phyloP scores from a whole-genome alignment of 1,140 invertebrate species.

The Papilio xuthus region DNA sequence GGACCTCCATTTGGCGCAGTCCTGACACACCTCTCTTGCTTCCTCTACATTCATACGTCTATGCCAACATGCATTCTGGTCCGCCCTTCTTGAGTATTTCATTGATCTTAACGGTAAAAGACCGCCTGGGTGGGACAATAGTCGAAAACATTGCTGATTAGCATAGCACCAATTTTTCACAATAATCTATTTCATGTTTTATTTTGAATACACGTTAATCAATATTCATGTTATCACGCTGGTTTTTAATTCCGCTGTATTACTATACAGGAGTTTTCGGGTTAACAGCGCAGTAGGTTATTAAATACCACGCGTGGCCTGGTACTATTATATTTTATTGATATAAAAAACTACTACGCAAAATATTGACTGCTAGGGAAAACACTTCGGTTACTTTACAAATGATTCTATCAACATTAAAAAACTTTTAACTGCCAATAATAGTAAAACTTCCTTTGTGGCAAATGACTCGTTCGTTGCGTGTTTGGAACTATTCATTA shows the following conservation, averaged over 20 bases:
- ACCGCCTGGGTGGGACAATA: no score
- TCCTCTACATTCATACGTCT: no score
- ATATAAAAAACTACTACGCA: neutral
- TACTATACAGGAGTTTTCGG: neutral
- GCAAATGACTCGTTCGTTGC: constrained; percentile 5
- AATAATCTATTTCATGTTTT: neutral
- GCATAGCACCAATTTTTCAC: neutral
- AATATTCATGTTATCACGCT: neutral
- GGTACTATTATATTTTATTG: constrained; percentile 15
- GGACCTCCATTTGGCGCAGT: no score
- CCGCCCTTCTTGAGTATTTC: no score
- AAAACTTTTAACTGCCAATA: constrained; percentile 17
- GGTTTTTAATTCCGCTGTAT: neutral
- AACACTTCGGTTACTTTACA: neutral
- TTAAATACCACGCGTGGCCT: constrained; percentile 4
- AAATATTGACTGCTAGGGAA: neutral
- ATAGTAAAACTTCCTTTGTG: constrained; percentile 3
- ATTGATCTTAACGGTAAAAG: no score
- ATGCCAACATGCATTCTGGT: no score
- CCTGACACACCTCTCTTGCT: no score
- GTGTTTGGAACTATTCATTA: constrained; percentile 9
- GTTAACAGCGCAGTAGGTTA: neutral
- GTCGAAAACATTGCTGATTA: no score
- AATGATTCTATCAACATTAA: constrained; percentile 16
- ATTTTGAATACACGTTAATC: neutral